Conservation (phyloP, 2,888 invertebrate species). For the Ophion ventricosus region DNA sequence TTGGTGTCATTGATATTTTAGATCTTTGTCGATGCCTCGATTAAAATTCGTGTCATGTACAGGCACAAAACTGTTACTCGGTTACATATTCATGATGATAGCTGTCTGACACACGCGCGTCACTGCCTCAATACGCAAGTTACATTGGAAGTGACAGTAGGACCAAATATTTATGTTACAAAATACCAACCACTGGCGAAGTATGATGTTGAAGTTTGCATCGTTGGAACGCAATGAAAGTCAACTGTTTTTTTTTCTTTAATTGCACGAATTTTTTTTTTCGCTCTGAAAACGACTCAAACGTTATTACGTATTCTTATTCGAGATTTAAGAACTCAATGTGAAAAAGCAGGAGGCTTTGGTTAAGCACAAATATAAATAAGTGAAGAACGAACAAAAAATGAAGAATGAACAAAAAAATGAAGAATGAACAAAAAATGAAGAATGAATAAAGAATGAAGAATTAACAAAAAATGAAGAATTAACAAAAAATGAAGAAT, state of each 20-base stretch:
- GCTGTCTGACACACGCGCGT: conserved; percentile 12
- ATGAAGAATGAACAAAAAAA: no score
- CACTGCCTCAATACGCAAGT: conserved; percentile 3
- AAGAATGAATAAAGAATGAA: no score
- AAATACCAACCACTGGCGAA: neutral
- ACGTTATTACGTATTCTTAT: no score
- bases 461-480: no score
- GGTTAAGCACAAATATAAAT: no score
- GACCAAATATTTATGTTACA: conserved; percentile 23
- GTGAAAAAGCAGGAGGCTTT: no score
- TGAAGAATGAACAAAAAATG: no score
- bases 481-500: no score
- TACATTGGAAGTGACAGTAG: conserved; percentile 6
- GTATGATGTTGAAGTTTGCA: neutral
- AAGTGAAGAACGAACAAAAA: no score
- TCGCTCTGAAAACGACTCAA: no score
- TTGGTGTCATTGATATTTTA: conserved; percentile 11
- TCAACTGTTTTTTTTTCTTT: neutral
- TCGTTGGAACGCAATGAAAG: neutral
- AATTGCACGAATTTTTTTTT: no score
- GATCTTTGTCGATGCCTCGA: conserved; percentile 4
- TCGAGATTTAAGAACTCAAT: no score
- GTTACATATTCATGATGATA: conserved; percentile 66
- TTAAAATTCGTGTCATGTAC: conserved; percentile 70
- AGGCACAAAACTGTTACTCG: conserved; percentile 67